Evolutionary conservation across 2,113 vertebrate genomes (phyloP).

Genomic region (Nettapus auritus): DNA sequence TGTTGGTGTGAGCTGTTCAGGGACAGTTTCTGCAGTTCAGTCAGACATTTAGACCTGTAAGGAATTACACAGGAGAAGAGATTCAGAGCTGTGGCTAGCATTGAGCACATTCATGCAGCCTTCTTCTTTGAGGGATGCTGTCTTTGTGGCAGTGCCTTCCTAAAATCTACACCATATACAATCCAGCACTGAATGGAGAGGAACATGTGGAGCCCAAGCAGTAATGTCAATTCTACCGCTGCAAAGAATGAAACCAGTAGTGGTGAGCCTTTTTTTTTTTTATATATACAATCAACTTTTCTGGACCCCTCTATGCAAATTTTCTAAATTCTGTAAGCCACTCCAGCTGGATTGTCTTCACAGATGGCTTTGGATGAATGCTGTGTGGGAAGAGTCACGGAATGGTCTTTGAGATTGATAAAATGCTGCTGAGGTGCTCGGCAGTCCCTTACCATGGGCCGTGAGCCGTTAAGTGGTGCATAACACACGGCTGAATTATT

Average conservation of each 20-base stretch:
- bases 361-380: background rate
- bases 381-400: background rate
- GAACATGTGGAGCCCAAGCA: rapidly evolving
- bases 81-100: background rate
- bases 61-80: rapidly evolving
- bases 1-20: background rate
- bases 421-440: background rate
- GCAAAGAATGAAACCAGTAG: background rate
- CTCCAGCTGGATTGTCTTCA: background rate
- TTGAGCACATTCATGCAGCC: background rate
- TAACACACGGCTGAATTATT: conserved; percentile 1
- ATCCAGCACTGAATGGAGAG: background rate
- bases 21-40: background rate
- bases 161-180: background rate
- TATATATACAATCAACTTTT: background rate
- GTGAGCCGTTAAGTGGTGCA: background rate
- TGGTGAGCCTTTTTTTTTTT: background rate
- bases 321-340: background rate
- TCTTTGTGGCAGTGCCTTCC: background rate
- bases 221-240: background rate
- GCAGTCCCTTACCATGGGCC: background rate
- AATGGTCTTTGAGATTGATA: background rate
- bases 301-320: background rate
- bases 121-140: rapidly evolving
- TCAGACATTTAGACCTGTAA: background rate